Conservation (phyloP, 2,888 invertebrate species). For the Loripinus fragilis region DNA sequence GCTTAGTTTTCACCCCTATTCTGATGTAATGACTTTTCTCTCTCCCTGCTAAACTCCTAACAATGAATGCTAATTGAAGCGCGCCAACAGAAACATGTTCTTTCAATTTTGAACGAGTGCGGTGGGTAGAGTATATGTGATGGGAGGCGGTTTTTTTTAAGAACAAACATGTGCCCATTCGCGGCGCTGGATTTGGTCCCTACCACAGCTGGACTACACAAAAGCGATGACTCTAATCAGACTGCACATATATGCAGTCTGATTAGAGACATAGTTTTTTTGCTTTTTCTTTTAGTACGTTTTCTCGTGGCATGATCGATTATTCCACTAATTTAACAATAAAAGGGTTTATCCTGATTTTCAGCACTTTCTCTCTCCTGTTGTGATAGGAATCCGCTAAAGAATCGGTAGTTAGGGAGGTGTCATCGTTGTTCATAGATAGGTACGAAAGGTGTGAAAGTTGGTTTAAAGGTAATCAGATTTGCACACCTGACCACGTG, state of each 20-base stretch:
- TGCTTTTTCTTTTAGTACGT: too few relatives aligned
- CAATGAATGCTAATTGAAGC: constrained; percentile 2
- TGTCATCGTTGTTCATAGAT: constrained; percentile 39
- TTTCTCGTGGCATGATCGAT: too few relatives aligned
- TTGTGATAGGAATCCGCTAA: constrained; percentile 47
- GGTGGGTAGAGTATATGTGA: too few relatives aligned
- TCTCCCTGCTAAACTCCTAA: not conserved
- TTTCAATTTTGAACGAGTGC: too few relatives aligned
- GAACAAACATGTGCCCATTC: too few relatives aligned
- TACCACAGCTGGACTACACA: too few relatives aligned
- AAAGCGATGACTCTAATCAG: too few relatives aligned
- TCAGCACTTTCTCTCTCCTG: constrained; percentile 53
- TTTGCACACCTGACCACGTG: constrained; percentile 48
- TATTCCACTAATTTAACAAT: constrained; percentile 15
- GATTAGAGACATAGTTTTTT: too few relatives aligned
- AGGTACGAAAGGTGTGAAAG: constrained; percentile 53
- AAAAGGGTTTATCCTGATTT: constrained; percentile 39
- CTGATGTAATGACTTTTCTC: constrained; percentile 9
- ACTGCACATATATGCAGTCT: too few relatives aligned
- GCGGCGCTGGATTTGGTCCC: too few relatives aligned
- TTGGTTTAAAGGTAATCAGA: constrained; percentile 45
- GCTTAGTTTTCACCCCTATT: not conserved
- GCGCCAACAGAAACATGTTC: too few relatives aligned
- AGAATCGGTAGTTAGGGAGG: constrained; percentile 11
- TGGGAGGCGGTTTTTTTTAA: too few relatives aligned